Base-by-base conservation (phyloP, 2,888 invertebrate species). In the Epinotia brunnichana region DNA sequence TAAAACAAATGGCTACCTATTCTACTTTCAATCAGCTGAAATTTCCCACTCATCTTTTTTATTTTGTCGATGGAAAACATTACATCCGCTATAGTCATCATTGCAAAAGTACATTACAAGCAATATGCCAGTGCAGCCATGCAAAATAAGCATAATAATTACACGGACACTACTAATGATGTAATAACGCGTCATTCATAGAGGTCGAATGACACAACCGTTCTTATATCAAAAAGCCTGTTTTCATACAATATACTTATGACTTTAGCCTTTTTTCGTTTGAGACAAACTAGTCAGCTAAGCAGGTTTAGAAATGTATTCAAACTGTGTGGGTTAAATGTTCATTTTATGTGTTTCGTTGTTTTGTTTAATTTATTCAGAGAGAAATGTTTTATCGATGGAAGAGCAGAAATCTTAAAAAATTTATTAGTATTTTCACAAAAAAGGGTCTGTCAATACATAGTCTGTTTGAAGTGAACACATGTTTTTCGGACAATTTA, bases 191-290 rank as follows among this genome's bases (percentile, higher is more conserved):
- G n/a, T 21, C 21, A 24, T 54, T 19, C n/a, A 13, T 17, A 39
- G 59, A 60, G 59, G 59, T 60, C 59, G 35, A 60, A 39, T 59
- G 59, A 59, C 39, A 60, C 39, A 60, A 60, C 17, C 19, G 11
- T 10, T 11, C 5, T 21, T 56, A 7, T 7, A 5, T 24, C 13
- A 5, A 24, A 13, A 13, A 56, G 15, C 21, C 21, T 11, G 56
- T 13, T 24, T 13, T 56, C 4, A 13, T 48, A 48, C n/a, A n/a
- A 48, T n/a, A n/a, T 48, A n/a, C 48, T 5, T n/a, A 4, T 5
- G 44, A 48, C 44, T 48, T 48, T n/a, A 48, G 48, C 13, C n/a
- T 15, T n/a, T 48, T 48, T n/a, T 48, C 48, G n/a, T n/a, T 48
- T 48, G 48, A n/a, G 48, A 15, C 48, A 48, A 15, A 48, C 15